Conservation (phyloP, 2,113 vertebrate genomes). For the Etheostoma spectabile region DNA sequence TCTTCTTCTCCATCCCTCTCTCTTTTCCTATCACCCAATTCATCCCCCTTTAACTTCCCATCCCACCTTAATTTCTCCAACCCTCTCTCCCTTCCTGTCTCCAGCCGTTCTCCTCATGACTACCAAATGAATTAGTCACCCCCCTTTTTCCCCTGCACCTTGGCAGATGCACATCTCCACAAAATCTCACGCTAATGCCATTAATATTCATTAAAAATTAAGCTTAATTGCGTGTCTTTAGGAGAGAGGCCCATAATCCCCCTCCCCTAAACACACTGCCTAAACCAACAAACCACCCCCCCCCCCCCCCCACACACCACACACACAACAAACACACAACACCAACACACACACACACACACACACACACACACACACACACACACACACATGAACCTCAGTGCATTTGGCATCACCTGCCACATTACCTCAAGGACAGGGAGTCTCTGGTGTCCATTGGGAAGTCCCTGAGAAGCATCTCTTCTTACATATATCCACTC, state of each 20-base stretch:
- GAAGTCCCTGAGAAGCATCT: slow-evolving; percentile 1
- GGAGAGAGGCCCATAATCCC: slow-evolving; percentile 57
- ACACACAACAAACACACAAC: slow-evolving; percentile 31
- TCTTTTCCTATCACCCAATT: not conserved
- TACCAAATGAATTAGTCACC: slow-evolving; percentile 83
- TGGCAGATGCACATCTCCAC: slow-evolving; percentile 83
- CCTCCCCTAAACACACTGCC: slow-evolving; percentile 15
- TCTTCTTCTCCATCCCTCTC: slow-evolving; percentile 10
- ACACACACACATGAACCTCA: slow-evolving; percentile 31
- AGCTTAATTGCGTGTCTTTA: slow-evolving; percentile 85
- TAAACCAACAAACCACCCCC: slow-evolving; percentile 22
- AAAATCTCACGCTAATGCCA: slow-evolving; percentile 85
- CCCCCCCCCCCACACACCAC: slow-evolving; percentile 44
- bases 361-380: slow-evolving; percentile 41
- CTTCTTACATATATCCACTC: not conserved
- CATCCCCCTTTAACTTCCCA: not conserved
- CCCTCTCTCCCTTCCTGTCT: slow-evolving; percentile 40
- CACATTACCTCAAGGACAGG: slow-evolving; percentile 45
- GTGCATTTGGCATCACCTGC: slow-evolving; percentile 29
- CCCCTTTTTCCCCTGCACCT: slow-evolving; percentile 72
- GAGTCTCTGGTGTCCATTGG: slow-evolving; percentile 16
- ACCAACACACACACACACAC: slow-evolving; percentile 13
- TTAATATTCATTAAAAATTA: slow-evolving; percentile 90
- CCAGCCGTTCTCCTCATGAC: slow-evolving; percentile 75
- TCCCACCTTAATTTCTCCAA: slow-evolving; percentile 5